Evolutionary conservation across 2,888 invertebrate genomes (phyloP).

Genomic region (Eudemis profundana): DNA sequence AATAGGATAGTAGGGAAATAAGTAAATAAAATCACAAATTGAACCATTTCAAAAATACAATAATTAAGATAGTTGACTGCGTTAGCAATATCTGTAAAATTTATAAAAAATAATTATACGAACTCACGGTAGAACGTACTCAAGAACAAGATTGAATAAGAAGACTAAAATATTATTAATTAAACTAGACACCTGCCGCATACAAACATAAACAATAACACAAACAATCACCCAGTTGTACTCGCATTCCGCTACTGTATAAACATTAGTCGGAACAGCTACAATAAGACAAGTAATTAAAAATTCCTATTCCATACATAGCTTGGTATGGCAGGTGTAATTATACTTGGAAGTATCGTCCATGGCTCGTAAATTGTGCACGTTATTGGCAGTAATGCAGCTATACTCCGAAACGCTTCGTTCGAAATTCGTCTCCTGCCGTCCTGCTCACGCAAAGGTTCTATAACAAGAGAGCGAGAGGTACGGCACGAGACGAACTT

Average conservation of each 20-base stretch:
- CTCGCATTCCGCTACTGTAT: conserved; percentile 22
- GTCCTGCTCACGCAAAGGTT: too few species aligned
- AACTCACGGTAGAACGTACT: background rate
- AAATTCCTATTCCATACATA: conserved; percentile 24
- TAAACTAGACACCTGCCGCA: background rate
- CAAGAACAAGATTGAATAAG: background rate
- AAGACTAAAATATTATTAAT: background rate
- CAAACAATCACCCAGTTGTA: conserved; percentile 13
- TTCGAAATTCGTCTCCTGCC: too few species aligned
- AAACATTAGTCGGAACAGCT: conserved; percentile 27
- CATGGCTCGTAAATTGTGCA: background rate
- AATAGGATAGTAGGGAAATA: too few species aligned
- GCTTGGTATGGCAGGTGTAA: conserved; percentile 32
- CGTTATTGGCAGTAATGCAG: conserved; percentile 21
- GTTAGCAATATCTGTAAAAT: too few species aligned
- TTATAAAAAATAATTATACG: too few species aligned
- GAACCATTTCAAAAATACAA: too few species aligned
- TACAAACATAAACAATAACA: conserved; percentile 11
- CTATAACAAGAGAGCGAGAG: too few species aligned
- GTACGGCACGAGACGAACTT: too few species aligned
- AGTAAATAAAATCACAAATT: too few species aligned
- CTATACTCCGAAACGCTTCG: background rate
- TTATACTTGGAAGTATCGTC: conserved; percentile 6
- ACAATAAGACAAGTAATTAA: conserved; percentile 23
- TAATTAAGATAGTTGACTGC: too few species aligned